phyloP scores from a whole-genome alignment of 1,140 invertebrate genomes.

The Protaetia brevitarsis region DNA sequence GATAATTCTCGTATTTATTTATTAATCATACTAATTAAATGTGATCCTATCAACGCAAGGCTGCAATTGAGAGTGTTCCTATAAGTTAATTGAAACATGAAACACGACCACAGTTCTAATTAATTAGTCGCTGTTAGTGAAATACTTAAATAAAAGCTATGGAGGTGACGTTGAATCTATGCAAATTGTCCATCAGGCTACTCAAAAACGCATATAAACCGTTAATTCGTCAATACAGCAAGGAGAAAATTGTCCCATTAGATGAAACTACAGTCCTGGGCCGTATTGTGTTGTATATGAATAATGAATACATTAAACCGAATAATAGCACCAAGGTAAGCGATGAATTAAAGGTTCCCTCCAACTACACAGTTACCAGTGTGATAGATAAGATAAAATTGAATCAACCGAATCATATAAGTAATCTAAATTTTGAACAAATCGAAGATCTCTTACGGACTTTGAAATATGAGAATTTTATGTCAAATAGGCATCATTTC shows the following conservation, averaged over 20 bases:
- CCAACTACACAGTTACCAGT: not conserved
- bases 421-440: conserved; percentile 24
- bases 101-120: too few relatives aligned
- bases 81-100: too few relatives aligned
- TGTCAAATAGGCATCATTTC: conserved; percentile 31
- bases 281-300: conserved; percentile 2
- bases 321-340: not conserved
- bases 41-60: too few relatives aligned
- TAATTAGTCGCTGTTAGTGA: too few relatives aligned
- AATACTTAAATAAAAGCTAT: not conserved
- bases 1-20: too few relatives aligned
- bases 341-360: not conserved
- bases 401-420: conserved; percentile 19
- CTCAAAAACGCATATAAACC: not conserved
- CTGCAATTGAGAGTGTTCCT: too few relatives aligned
- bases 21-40: too few relatives aligned
- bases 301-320: not conserved
- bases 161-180: not conserved
- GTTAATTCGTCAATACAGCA: not conserved
- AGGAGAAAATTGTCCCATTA: not conserved
- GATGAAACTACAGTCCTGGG: conserved; percentile 4
- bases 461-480: conserved; percentile 3
- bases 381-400: conserved; percentile 23
- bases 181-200: not conserved
- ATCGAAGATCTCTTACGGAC: not conserved